phyloP scores from a whole-genome alignment of 2,797 vertebrate species.

The Falco naumanni region DNA sequence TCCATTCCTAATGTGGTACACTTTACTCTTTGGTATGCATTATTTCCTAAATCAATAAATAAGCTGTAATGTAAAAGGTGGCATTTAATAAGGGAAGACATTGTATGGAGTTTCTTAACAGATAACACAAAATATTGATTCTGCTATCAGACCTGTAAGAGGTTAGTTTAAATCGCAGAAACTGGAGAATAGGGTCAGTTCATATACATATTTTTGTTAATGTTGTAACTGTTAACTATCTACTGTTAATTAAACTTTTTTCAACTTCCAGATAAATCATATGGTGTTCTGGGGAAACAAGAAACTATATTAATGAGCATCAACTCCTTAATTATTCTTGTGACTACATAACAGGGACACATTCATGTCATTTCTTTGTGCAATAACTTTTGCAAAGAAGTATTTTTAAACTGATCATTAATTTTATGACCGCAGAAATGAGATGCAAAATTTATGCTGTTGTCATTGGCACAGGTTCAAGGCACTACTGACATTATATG shows the following conservation, averaged over 20 bases:
- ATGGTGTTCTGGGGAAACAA: conserved; percentile 72
- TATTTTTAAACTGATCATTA: conserved; percentile 88
- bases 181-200: conserved; percentile 36
- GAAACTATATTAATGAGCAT: conserved; percentile 79
- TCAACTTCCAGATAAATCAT: conserved; percentile 74
- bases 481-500: conserved; percentile 82
- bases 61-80: conserved; percentile 56
- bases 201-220: conserved; percentile 26
- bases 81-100: conserved; percentile 53
- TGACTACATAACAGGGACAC: conserved; percentile 81
- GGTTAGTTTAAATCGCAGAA: conserved; percentile 49
- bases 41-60: conserved; percentile 58
- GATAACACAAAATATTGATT: conserved; percentile 54
- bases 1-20: neutral
- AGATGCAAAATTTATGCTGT: conserved; percentile 87
- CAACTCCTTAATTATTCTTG: conserved; percentile 79
- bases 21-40: conserved; percentile 51
- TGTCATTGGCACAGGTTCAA: conserved; percentile 84
- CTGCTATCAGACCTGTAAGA: conserved; percentile 35
- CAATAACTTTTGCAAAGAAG: conserved; percentile 85
- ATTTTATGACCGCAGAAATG: conserved; percentile 85
- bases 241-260: conserved; percentile 73
- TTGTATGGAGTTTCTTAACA: neutral
- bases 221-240: conserved; percentile 67
- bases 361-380: conserved; percentile 77